Percentiles rank a stretch among this genome's conserved stretches.
phyloP scores from a whole-genome alignment of 2,797 vertebrate genomes.

The Xiphorhynchus erythropygius region DNA sequence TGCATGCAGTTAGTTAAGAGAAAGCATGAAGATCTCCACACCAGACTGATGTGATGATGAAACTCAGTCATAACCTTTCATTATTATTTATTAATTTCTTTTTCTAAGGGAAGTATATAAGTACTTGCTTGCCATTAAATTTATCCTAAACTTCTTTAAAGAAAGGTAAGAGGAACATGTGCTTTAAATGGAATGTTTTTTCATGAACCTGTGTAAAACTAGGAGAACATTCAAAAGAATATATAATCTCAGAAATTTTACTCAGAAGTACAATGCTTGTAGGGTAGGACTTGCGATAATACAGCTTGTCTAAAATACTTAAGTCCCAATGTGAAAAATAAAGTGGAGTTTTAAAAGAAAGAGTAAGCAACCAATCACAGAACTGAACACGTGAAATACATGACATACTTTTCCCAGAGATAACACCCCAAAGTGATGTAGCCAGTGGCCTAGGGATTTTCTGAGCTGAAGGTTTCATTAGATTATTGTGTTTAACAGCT shows the following conservation, averaged over 20 bases:
- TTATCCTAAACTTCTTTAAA: neutral
- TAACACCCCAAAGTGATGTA: neutral
- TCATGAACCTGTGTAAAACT: neutral
- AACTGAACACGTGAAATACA: neutral
- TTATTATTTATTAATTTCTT: neutral
- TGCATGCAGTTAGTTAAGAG: neutral
- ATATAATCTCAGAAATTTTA: neutral
- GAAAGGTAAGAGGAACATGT: neutral
- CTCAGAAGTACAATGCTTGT: neutral
- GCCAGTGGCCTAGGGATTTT: neutral
- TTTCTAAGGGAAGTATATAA: neutral
- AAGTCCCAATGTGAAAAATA: neutral
- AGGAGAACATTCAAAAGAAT: neutral
- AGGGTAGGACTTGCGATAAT: neutral
- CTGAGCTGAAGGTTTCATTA: neutral
- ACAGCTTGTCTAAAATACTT: neutral
- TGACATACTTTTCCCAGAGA: neutral
- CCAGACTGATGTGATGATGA: neutral
- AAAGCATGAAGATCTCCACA: neutral
- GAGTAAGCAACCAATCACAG: neutral
- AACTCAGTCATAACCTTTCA: neutral
- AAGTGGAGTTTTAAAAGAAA: neutral
- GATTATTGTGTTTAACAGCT: neutral
- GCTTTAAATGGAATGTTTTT: neutral
- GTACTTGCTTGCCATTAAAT: neutral